Conservation (phyloP, 2,888 invertebrate genomes). For the Alcis repandata region DNA sequence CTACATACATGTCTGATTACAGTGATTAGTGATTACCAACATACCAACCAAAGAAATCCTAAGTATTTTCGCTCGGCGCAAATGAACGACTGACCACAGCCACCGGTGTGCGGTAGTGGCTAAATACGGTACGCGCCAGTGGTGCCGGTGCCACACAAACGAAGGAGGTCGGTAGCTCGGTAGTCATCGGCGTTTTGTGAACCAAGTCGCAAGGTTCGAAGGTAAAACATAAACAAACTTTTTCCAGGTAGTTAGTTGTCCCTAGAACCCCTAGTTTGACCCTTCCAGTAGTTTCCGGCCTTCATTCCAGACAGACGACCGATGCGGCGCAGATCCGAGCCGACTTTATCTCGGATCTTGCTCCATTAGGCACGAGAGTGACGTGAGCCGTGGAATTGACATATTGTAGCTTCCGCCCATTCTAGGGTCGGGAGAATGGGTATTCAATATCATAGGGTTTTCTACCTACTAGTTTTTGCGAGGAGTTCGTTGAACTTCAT, state of each 20-base stretch:
- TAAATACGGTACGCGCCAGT: too few species aligned
- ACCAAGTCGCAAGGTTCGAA: not conserved
- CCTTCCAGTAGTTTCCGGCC: conserved; percentile 46
- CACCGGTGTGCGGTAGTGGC: too few species aligned
- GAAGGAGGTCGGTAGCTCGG: too few species aligned
- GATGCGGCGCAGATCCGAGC: conserved; percentile 34
- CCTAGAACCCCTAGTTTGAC: not conserved
- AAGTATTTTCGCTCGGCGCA: too few species aligned
- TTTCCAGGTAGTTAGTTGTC: not conserved
- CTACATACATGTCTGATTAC: not conserved
- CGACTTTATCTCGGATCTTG: conserved; percentile 49
- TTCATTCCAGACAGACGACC: conserved; percentile 42
- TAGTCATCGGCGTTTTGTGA: not conserved
- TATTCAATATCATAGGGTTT: not conserved
- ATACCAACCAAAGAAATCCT: not conserved
- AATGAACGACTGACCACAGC: too few species aligned
- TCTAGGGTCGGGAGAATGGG: conserved; percentile 11
- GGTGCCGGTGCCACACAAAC: too few species aligned
- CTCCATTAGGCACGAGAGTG: conserved; percentile 40
- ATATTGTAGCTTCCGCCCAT: conserved; percentile 28
- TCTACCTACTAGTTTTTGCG: not conserved
- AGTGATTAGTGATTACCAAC: too few species aligned
- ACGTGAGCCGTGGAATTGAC: conserved; percentile 28
- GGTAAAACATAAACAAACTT: not conserved
- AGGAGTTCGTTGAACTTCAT: not conserved